Conservation (phyloP, 2,113 vertebrate genomes). For the Shinisaurus crocodilurus region DNA sequence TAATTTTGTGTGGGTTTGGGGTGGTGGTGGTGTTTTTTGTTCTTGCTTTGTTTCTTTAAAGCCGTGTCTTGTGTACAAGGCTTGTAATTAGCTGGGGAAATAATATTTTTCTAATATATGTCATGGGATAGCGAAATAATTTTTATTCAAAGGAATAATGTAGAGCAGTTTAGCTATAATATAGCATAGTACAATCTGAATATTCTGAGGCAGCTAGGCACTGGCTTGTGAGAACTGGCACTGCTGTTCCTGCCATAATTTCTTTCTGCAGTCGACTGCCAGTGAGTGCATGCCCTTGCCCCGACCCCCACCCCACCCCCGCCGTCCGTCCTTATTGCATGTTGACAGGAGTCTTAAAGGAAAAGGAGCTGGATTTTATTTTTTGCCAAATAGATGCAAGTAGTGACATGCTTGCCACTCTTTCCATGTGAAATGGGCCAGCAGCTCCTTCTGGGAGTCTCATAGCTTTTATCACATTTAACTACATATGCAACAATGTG, state of each 20-base stretch:
- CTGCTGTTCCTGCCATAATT: constrained; percentile 72
- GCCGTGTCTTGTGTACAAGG: constrained; percentile 75
- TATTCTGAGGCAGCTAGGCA: constrained; percentile 72
- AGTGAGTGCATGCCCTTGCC: constrained; percentile 68
- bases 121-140: constrained; percentile 81
- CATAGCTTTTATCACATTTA: constrained; percentile 59
- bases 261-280: constrained; percentile 73
- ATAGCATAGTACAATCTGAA: constrained; percentile 85
- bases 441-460: constrained; percentile 63
- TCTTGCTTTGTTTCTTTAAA: constrained; percentile 53
- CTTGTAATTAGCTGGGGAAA: constrained; percentile 79
- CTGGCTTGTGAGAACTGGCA: constrained; percentile 70
- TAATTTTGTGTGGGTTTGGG: constrained; percentile 32
- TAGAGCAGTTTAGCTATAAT: constrained; percentile 74
- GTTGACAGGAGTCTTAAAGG: constrained; percentile 79
- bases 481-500: constrained; percentile 65
- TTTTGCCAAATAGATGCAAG: constrained; percentile 69
- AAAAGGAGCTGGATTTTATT: constrained; percentile 68
- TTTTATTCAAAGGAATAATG: constrained; percentile 76
- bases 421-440: neutral
- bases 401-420: constrained; percentile 63
- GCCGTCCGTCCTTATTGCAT: constrained; percentile 68
- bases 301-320: too few relatives aligned
- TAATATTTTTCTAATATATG: constrained; percentile 84
- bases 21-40: constrained; percentile 10